Evolutionary conservation across 2,797 vertebrate genomes (phyloP), one percentile per base, ranked within the genome.

Genomic region (Catostomus latipinnis): DNA sequence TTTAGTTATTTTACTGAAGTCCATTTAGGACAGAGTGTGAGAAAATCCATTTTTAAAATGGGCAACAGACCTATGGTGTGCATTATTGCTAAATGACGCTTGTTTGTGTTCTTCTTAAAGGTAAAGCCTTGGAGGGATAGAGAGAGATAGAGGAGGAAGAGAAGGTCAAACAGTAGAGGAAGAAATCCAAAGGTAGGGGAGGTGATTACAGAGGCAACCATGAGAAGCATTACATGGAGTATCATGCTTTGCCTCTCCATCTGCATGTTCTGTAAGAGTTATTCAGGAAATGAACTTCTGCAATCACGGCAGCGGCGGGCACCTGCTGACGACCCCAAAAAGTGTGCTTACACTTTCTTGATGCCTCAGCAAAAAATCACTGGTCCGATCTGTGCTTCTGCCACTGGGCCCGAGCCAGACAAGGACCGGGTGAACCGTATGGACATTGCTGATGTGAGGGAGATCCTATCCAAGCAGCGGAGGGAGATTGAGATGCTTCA

Each of bases 281-380:
- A 80, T 90, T 88, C 5, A 85, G 87, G 87, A 63, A 77, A 92
- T 92, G 84, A 90, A 91, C 7, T 81, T 89, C 78, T 93, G 93
- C 67, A 88, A 91, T 78, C 92, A 90, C 0, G 84, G 80, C 84
- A 90, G 82, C 83, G 88, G 74, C 86, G 92, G 80, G 87, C 90
- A 86, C 78, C 74, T 22, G 60, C 85, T 60, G 74, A 91, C 0
- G 88, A 92, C 81, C 89, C 86, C n/a, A 97, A 95, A 88, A 97
- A 96, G 85, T 99, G 98, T 54, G 95, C 96, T 16, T 99, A 99
- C 86, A 99, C 98, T 0, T 99, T 99, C 89, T 88, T 99, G 82
- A 93, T 99, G 0, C 98, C 98, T 0, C 95, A 99, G 89, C 96
- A 99, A 85, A 97, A 91, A 90, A 97, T 99, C 87, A 99, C 96